Conservation (phyloP, 2,797 vertebrate genomes). For the Danio aesculapii region DNA sequence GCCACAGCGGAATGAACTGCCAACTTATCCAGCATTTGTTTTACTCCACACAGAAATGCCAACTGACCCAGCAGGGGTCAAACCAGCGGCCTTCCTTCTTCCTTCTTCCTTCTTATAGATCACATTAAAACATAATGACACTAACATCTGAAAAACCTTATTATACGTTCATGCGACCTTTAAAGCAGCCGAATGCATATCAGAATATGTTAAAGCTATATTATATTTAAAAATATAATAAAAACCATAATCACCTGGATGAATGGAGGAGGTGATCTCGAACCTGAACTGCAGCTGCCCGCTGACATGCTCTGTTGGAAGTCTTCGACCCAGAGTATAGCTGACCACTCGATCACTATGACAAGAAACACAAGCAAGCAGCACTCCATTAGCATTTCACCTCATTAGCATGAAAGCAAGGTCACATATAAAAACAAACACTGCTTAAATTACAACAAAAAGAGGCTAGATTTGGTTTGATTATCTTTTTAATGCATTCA, state of each 20-base stretch:
- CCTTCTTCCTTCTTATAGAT: too few species aligned
- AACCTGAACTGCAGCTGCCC: constrained; percentile 90
- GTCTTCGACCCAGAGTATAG: constrained; percentile 86
- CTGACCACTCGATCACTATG: constrained; percentile 87
- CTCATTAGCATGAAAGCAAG: background rate
- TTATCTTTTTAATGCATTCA: too few species aligned
- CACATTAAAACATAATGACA: too few species aligned
- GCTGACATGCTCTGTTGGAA: constrained; percentile 89
- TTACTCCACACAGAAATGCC: too few species aligned
- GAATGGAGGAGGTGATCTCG: constrained; percentile 89
- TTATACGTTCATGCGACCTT: background rate
- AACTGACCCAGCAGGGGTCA: too few species aligned
- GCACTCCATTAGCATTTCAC: background rate
- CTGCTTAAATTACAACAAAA: background rate
- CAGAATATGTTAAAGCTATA: background rate
- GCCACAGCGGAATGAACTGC: too few species aligned
- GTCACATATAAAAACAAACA: background rate
- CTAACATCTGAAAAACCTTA: too few species aligned
- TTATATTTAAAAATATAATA: background rate
- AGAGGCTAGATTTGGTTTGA: too few species aligned
- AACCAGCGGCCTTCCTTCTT: too few species aligned
- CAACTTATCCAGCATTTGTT: too few species aligned
- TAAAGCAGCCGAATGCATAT: background rate
- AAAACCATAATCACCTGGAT: constrained; percentile 74
- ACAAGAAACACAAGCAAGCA: background rate